Evolutionary conservation across 2,888 invertebrate species (phyloP), one percentile per base, ranked within the genome.

Genomic region (Thymelicus sylvestris): DNA sequence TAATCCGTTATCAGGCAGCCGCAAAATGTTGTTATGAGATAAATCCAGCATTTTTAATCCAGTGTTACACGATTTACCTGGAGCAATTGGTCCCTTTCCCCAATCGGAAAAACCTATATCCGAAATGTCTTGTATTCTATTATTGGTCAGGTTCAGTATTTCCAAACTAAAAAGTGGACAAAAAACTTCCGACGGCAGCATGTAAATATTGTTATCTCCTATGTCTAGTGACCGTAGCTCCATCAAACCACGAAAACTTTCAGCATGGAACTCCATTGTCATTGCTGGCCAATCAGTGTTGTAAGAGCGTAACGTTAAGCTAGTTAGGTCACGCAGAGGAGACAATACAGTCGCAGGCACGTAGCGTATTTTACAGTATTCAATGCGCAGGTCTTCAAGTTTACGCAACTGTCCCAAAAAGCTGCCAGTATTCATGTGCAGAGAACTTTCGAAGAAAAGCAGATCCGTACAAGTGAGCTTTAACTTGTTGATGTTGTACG

Each of bases 221-320:
- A 97, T 93, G 86, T 97, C 96, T 77, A 97, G 90, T 70, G 94
- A 92, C 71, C 96, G 94, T 65, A 97, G 92, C 83, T 96, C 95
- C 82, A 95, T 95, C 78, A 97, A 90, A 52, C 96, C 95, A 76
- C 96, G 94, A 78, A 97, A 95, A 84, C 96, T 96, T 86, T 96
- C 96, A 64, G 96, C 95, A 81, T 96, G 95, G 76, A 97, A 93
- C 83, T 97, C 96, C 95, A 96, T 96, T 76, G 96, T 96, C 95
- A 96, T 96, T 44, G 96, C 95, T 50, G 96, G 96, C 97, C 97
- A 97, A 84, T 97, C 96, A 63, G 95, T 96, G 86, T 97, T 97
- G 84, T 95, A 96, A 50, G 97, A 97, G 72, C 96, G 95, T 73
- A 97, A 85, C 60, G 96, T 95, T 72, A 97, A 91, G 81, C 95